These are phyloP conservation scores for Heterochromis multidens DNA, from an alignment of 2,113 vertebrate species.

Conservation along the genomic window DNA sequence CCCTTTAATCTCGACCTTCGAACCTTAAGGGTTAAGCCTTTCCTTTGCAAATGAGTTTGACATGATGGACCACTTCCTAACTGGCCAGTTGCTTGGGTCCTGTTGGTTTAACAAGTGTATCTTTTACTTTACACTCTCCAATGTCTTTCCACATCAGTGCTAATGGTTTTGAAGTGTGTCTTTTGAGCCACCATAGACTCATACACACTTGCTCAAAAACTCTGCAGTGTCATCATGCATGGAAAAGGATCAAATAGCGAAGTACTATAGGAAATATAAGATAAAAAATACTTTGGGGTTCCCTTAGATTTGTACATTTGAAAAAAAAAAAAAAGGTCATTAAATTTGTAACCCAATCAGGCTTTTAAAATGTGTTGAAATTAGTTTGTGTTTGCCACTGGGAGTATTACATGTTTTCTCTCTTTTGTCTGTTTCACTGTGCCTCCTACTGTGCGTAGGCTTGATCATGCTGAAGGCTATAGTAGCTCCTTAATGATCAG, in stretches of 20 bases:
- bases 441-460: slow-evolving; percentile 33
- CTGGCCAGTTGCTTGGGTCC: slow-evolving; percentile 64
- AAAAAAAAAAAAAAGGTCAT: not conserved
- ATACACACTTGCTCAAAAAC: not conserved
- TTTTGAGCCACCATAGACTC: not conserved
- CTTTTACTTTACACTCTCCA: slow-evolving; percentile 27
- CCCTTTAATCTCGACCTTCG: slow-evolving; percentile 77
- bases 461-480: slow-evolving; percentile 53
- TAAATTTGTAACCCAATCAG: not conserved
- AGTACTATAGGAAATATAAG: not conserved
- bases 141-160: not conserved
- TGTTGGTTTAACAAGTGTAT: slow-evolving; percentile 63
- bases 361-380: not conserved
- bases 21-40: slow-evolving; percentile 76
- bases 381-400: not conserved
- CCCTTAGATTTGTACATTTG: not conserved
- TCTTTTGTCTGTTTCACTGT: slow-evolving; percentile 16
- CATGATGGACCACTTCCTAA: slow-evolving; percentile 77
- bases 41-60: slow-evolving; percentile 76
- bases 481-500: slow-evolving; percentile 56
- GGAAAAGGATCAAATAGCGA: not conserved
- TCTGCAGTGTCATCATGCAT: not conserved
- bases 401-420: not conserved
- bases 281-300: not conserved
- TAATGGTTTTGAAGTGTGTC: slow-evolving; percentile 7